Evolutionary conservation across 2,797 vertebrate species (phyloP), one percentile per base, ranked within the genome.

Genomic region (Coendou prehensilis): DNA sequence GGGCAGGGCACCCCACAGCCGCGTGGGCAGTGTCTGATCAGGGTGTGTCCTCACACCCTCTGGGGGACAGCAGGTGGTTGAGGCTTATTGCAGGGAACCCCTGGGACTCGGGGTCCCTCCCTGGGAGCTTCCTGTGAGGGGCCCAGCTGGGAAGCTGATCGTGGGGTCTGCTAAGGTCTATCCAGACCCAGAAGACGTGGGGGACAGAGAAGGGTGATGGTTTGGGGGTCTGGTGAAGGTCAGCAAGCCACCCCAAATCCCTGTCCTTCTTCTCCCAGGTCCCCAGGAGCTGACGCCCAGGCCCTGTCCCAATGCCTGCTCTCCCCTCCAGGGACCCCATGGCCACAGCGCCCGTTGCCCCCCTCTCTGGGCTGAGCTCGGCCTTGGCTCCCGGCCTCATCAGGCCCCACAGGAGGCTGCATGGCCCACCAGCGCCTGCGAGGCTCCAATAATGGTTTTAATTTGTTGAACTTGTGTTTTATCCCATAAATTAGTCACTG

Each of bases 391-490:
- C 10, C 26, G 9, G 78, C 95, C 96, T 86, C 26, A 30, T 15
- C 10, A 1, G 57, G 84, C 93, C 97, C 86, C 75, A 14, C 0
- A 52, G 96, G 97, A 97, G 91, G 75, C 96, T 2, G 64, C 47
- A 17, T 1, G 2, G 84, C 94, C 92, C 96, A 93, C 95, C 67
- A 17, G 84, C 80, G 79, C 95, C 90, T 82, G 64, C 28, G 75
- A 94, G 61, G 83, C 83, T 84, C 8, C 9, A 37, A 28, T n/a
- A 93, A 97, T 97, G 96, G 95, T 89, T 98, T 98, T 83, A 95
- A 96, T 97, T 96, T 97, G 97, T 97, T 96, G 97, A 94, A 2
- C 94, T 95, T 97, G 97, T 97, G 97, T 95, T 97, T 98, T 98
- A 97, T 96, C 96, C 97, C 96, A 75, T 85, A 95, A 93, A 95